Evolutionary conservation across 2,113 vertebrate genomes (phyloP).

Genomic region (Epinephelus moara): DNA sequence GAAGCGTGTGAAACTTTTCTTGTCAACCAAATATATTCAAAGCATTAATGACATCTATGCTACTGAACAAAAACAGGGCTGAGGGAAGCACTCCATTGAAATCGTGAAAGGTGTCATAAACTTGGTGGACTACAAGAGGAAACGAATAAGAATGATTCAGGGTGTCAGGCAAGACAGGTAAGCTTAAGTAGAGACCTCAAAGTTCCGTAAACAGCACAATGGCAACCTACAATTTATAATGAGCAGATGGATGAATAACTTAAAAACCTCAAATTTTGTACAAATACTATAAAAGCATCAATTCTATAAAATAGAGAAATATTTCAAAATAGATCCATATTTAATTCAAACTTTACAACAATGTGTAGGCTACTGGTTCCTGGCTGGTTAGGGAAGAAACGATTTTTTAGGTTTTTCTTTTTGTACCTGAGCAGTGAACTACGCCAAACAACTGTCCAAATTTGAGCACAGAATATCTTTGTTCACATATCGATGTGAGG

Average conservation of each 20-base stretch:
- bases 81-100: conserved; percentile 48
- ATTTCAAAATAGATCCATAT: conserved; percentile 82
- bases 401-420: conserved; percentile 25
- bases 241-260: conserved; percentile 74
- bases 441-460: conserved; percentile 64
- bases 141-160: conserved; percentile 68
- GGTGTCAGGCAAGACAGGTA: conserved; percentile 49
- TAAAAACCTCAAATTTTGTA: conserved; percentile 78
- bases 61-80: conserved; percentile 47
- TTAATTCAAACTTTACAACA: conserved; percentile 77
- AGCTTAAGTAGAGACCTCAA: conserved; percentile 19
- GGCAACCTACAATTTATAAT: conserved; percentile 55
- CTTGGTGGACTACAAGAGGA: conserved; percentile 63
- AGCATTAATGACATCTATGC: conserved; percentile 43
- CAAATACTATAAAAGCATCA: conserved; percentile 82
- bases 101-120: conserved; percentile 31
- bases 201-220: conserved; percentile 53
- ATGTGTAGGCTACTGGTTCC: conserved; percentile 72
- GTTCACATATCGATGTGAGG: conserved; percentile 64
- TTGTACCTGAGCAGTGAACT: conserved; percentile 79
- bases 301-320: conserved; percentile 82
- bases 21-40: conserved; percentile 63
- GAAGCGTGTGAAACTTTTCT: conserved; percentile 60
- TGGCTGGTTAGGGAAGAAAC: conserved; percentile 63
- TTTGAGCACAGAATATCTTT: conserved; percentile 66